These are phyloP conservation scores for Clitarchus hookeri DNA, from an alignment of 2,888 invertebrate genomes.

Conservation along the genomic window DNA sequence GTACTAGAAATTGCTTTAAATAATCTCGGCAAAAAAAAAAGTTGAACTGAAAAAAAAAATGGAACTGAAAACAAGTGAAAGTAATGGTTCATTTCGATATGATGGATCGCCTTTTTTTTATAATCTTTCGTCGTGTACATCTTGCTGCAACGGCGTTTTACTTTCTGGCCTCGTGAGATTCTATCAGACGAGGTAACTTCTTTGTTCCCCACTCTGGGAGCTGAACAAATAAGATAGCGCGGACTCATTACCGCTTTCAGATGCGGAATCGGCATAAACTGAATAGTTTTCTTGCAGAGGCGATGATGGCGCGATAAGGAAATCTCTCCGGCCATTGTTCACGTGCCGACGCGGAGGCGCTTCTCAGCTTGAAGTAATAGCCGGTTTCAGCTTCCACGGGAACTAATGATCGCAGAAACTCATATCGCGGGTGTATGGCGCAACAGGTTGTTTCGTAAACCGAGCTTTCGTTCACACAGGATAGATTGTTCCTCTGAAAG, in stretches of 20 bases:
- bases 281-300: neutral
- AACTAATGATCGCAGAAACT: neutral
- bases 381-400: neutral
- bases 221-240: slow-evolving; percentile 1
- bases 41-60: too few species aligned
- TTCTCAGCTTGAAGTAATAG: neutral
- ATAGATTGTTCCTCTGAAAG: too few species aligned
- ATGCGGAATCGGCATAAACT: neutral
- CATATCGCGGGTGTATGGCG: neutral
- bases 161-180: neutral
- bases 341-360: neutral
- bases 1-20: too few species aligned
- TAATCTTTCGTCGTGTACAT: too few species aligned
- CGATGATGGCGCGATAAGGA: neutral
- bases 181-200: neutral
- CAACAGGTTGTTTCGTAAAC: neutral
- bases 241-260: neutral
- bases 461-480: neutral
- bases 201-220: neutral
- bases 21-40: too few species aligned
- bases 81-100: too few species aligned
- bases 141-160: too few species aligned
- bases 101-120: neutral
- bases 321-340: neutral
- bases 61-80: too few species aligned